These are phyloP conservation scores for Endomychus coccineus DNA, from an alignment of 2,888 invertebrate species.

Conservation along the genomic window DNA sequence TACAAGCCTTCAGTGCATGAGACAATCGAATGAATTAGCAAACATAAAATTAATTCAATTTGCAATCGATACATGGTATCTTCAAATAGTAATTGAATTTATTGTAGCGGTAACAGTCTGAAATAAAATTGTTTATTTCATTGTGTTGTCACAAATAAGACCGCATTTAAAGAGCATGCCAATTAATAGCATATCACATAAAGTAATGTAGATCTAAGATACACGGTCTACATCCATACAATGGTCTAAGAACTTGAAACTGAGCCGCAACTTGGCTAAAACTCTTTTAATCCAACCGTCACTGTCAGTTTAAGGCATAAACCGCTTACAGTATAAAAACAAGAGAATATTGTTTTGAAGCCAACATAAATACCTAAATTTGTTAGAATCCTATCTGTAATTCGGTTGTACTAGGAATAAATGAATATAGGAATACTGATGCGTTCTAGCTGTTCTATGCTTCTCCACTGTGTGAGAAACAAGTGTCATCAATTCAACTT, in stretches of 20 bases:
- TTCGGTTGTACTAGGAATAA: too few species aligned
- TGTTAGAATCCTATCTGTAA: too few species aligned
- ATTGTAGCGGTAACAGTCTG: conserved; percentile 29
- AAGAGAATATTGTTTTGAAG: too few species aligned
- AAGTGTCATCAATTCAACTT: too few species aligned
- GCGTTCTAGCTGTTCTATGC: too few species aligned
- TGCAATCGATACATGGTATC: conserved; percentile 31
- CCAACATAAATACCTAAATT: too few species aligned
- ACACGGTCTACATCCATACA: conserved; percentile 20
- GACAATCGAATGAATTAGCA: conserved; percentile 22
- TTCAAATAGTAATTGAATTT: conserved; percentile 36
- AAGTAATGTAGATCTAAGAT: conserved; percentile 36
- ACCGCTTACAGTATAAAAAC: conserved; percentile 14
- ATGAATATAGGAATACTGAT: too few species aligned
- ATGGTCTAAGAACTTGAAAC: conserved; percentile 17
- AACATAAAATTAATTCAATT: conserved; percentile 29
- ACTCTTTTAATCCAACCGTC: conserved; percentile 17
- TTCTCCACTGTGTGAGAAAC: too few species aligned
- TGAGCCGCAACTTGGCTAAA: conserved; percentile 13
- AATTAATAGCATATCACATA: conserved; percentile 37
- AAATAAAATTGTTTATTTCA: conserved; percentile 33
- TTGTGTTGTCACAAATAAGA: conserved; percentile 33
- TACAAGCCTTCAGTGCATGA: conserved; percentile 15
- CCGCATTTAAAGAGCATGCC: conserved; percentile 27
- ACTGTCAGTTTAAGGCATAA: conserved; percentile 14